Percentiles rank a stretch among this genome's conserved stretches.
Evolutionary conservation across 2,113 vertebrate genomes (phyloP).

Genomic region (Microcebus griseorufus): DNA sequence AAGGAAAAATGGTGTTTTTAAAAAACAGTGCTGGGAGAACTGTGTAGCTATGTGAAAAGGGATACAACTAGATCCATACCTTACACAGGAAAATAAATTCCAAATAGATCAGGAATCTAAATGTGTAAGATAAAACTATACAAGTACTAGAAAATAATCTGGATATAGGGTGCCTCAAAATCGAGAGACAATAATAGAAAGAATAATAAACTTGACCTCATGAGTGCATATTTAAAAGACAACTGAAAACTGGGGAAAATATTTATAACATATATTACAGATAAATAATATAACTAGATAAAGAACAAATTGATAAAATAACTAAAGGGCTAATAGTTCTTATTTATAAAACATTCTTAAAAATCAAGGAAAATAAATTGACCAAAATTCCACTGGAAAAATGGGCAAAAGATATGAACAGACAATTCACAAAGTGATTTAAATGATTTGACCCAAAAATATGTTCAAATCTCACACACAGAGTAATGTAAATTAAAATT

Average conservation of each 20-base stretch:
- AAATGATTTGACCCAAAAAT: background rate
- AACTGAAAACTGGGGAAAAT: conserved; percentile 14
- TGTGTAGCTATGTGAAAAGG: background rate
- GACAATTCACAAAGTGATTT: background rate
- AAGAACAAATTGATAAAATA: background rate
- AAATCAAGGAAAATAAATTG: background rate
- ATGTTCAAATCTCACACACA: conserved; percentile 5
- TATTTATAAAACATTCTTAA: conserved; percentile 6
- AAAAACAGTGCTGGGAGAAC: background rate
- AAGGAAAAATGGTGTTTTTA: background rate
- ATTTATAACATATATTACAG: background rate
- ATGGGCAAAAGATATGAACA: background rate
- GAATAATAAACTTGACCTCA: background rate
- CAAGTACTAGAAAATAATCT: background rate
- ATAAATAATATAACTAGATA: background rate
- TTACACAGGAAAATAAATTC: background rate
- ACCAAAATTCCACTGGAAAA: background rate
- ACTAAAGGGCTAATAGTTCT: background rate
- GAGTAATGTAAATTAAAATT: background rate
- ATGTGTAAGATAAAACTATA: background rate
- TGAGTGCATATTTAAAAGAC: background rate
- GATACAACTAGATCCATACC: background rate
- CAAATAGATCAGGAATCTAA: background rate
- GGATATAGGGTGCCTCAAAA: background rate
- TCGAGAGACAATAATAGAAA: background rate